A percentile compares a stretch with the other conserved stretches of the same genome.
Conservation (phyloP, 2,797 vertebrate genomes). For the Rhincodon typus region DNA sequence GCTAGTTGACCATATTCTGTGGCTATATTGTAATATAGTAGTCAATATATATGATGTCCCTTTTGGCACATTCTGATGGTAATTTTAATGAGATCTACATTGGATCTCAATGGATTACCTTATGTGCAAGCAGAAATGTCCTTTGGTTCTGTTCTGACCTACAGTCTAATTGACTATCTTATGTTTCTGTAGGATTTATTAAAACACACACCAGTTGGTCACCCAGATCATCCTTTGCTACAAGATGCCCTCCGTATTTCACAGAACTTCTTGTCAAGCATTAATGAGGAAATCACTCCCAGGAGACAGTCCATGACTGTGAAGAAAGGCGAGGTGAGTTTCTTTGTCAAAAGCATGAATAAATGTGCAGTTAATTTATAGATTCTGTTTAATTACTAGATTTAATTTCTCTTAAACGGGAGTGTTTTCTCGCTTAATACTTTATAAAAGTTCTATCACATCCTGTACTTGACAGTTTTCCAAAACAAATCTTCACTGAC, state of each 20-base stretch:
- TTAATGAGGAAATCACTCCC: conserved; percentile 93
- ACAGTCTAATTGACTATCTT: neutral
- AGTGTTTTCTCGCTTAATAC: neutral
- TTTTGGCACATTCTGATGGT: neutral
- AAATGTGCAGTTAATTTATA: neutral
- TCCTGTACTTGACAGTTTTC: neutral
- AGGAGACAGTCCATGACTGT: conserved; percentile 89
- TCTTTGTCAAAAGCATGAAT: neutral
- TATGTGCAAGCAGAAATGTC: neutral
- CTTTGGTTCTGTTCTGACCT: neutral
- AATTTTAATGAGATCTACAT: neutral
- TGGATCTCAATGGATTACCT: neutral
- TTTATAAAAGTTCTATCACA: neutral
- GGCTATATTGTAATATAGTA: neutral
- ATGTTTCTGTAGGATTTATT: conserved; percentile 73
- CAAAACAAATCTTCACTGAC: neutral
- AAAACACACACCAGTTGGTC: conserved; percentile 86
- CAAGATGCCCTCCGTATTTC: conserved; percentile 93
- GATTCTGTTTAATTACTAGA: neutral
- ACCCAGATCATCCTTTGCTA: conserved; percentile 82
- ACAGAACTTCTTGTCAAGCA: conserved; percentile 96
- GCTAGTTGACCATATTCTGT: neutral
- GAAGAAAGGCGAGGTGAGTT: conserved; percentile 88
- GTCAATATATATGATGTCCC: neutral
- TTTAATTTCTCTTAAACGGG: neutral